Percentiles rank a stretch among this genome's conserved stretches.
Conservation (phyloP, 2,113 vertebrate species). For the Grallaria varia region DNA sequence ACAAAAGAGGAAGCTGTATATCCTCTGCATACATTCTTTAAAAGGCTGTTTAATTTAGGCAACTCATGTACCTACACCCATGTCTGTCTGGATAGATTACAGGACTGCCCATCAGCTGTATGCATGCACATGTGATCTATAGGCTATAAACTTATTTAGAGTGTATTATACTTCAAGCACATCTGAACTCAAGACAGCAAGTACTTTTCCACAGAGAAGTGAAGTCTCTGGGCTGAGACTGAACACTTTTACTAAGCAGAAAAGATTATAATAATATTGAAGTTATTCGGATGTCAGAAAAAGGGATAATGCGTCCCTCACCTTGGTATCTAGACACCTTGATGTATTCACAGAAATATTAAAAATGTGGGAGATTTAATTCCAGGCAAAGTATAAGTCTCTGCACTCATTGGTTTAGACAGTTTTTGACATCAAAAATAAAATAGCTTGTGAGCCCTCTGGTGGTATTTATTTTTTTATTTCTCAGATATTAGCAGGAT, state of each 20-base stretch:
- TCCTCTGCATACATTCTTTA: not conserved
- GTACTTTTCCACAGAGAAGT: not conserved
- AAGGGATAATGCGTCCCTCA: not conserved
- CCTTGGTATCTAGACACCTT: not conserved
- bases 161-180: not conserved
- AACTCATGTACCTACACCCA: not conserved
- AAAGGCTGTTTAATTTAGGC: not conserved
- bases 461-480: conserved; percentile 18
- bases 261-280: not conserved
- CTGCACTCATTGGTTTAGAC: not conserved
- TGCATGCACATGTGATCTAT: accelerated
- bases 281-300: not conserved
- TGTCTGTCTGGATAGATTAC: not conserved
- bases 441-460: conserved; percentile 36
- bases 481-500: not conserved
- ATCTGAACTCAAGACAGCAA: not conserved
- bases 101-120: not conserved
- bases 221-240: not conserved
- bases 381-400: not conserved
- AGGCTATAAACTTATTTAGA: not conserved
- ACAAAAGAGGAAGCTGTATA: not conserved
- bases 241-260: not conserved
- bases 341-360: not conserved
- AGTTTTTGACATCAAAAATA: not conserved
- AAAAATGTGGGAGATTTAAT: not conserved